Conservation (phyloP, 1,140 invertebrate species). For the Lordiphosa collinella region DNA sequence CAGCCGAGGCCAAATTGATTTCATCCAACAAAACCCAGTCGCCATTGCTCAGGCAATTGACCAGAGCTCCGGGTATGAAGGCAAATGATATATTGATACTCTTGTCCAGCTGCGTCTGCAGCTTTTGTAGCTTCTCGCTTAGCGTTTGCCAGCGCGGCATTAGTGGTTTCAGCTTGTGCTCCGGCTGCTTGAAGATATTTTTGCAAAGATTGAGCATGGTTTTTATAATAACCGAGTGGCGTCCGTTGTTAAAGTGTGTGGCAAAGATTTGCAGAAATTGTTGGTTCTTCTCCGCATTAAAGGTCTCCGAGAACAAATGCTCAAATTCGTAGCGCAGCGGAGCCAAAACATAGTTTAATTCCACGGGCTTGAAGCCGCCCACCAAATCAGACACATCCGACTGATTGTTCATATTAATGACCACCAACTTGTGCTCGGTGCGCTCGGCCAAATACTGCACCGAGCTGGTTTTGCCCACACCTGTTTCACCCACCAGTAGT, state of each 20-base stretch:
- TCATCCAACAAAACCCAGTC: slow-evolving; percentile 98
- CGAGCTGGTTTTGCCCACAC: slow-evolving; percentile 98
- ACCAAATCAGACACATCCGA: slow-evolving; percentile 97
- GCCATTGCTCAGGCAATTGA: slow-evolving; percentile 93
- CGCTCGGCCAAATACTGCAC: slow-evolving; percentile 95
- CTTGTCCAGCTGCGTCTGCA: slow-evolving; percentile 85
- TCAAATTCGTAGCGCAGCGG: slow-evolving; percentile 93
- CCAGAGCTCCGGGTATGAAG: slow-evolving; percentile 95
- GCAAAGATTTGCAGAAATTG: slow-evolving; percentile 91
- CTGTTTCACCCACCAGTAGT: slow-evolving; percentile 98
- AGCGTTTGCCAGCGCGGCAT: slow-evolving; percentile 81
- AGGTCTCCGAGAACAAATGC: slow-evolving; percentile 88
- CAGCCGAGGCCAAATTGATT: slow-evolving; percentile 97
- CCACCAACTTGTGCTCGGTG: slow-evolving; percentile 90
- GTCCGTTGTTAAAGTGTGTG: slow-evolving; percentile 85
- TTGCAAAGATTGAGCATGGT: slow-evolving; percentile 87
- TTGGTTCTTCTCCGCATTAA: slow-evolving; percentile 89
- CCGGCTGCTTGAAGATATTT: slow-evolving; percentile 80
- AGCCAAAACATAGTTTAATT: slow-evolving; percentile 90
- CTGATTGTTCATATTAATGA: slow-evolving; percentile 99
- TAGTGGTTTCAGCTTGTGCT: slow-evolving; percentile 39
- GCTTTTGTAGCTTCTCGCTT: slow-evolving; percentile 85
- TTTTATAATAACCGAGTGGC: slow-evolving; percentile 89
- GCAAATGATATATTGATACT: slow-evolving; percentile 91
- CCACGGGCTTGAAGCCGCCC: slow-evolving; percentile 98